Conservation (phyloP, 1,140 invertebrate genomes). For the Megalonaias nervosa region DNA sequence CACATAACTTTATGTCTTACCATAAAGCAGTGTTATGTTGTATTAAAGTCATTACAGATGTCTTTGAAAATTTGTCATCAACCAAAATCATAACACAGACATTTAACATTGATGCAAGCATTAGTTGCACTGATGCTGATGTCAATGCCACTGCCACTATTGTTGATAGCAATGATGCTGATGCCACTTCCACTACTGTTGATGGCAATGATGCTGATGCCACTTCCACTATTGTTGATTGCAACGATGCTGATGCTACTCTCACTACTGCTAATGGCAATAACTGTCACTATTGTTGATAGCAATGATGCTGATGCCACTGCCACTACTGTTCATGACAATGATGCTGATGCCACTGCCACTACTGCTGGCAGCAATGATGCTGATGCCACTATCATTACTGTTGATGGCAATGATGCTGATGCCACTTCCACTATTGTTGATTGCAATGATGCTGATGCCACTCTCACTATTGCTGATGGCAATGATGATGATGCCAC, state of each 20-base stretch:
- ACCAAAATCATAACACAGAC: too few species aligned
- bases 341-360: slow-evolving; percentile 11
- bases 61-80: too few species aligned
- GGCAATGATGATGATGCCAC: not conserved
- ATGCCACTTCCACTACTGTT: not conserved
- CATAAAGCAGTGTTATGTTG: too few species aligned
- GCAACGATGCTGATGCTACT: slow-evolving; percentile 14
- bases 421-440: not conserved
- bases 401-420: not conserved
- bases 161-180: not conserved
- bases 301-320: not conserved
- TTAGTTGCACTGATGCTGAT: not conserved
- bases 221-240: not conserved
- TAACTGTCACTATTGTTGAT: not conserved
- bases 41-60: too few species aligned
- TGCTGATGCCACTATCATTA: not conserved
- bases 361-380: slow-evolving; percentile 5
- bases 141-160: too few species aligned
- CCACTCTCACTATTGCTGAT: not conserved
- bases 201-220: too few species aligned
- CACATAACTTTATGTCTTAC: too few species aligned
- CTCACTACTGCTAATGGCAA: too few species aligned
- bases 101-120: not conserved
- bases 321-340: slow-evolving; percentile 7
- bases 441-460: slow-evolving; percentile 16